Evolutionary conservation across 92 coral and sea anemone genomes (phyloP).

Genomic region (Epizoanthus illoricatus): DNA sequence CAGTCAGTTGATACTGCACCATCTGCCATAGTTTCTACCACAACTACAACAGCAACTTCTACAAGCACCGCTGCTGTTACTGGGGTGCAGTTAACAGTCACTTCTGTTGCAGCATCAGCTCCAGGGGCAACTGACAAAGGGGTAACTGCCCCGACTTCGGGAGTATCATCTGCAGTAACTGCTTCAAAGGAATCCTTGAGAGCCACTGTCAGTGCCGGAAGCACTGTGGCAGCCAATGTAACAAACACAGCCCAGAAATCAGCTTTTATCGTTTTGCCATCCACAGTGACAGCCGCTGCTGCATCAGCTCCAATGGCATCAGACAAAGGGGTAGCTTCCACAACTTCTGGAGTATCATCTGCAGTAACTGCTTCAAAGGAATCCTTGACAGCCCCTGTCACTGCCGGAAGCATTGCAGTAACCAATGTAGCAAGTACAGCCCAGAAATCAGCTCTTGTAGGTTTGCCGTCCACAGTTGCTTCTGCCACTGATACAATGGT

Average conservation of each 20-base stretch:
- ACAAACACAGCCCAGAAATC: neutral
- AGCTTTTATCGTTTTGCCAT: neutral
- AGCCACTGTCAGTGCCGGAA: neutral
- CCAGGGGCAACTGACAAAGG: neutral
- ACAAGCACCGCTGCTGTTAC: slow-evolving; percentile 2
- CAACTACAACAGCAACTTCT: neutral
- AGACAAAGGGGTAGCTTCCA: neutral
- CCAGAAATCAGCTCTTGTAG: neutral
- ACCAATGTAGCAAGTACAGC: neutral
- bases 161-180: neutral
- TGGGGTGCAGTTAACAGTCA: neutral
- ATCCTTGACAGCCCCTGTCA: neutral
- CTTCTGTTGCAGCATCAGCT: neutral
- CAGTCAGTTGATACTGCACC: neutral
- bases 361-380: neutral
- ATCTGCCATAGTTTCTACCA: neutral
- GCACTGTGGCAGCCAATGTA: neutral
- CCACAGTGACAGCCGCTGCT: neutral
- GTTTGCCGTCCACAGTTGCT: neutral
- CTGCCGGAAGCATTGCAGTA: neutral
- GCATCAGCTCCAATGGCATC: neutral
- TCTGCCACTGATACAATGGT: neutral
- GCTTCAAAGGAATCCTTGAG: neutral
- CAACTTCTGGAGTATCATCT: neutral
- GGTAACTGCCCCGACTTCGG: neutral